Evolutionary conservation across 2,888 invertebrate genomes (phyloP).

Genomic region (Theretra japonica): DNA sequence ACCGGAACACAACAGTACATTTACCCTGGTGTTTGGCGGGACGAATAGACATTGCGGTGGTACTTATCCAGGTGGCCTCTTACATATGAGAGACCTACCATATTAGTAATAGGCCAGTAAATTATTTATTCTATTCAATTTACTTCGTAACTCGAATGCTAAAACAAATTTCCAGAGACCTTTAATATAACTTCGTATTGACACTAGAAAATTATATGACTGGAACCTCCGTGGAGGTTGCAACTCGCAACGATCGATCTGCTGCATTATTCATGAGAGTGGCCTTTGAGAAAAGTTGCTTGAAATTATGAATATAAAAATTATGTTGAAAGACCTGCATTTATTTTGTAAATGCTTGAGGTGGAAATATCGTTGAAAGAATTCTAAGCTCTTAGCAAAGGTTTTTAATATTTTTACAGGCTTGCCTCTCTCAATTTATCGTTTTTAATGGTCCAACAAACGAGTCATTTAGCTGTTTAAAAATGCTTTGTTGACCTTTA

Average conservation of each 20-base stretch:
- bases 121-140: not conserved
- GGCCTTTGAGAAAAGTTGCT: not conserved
- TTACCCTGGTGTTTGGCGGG: too few species aligned
- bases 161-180: not conserved
- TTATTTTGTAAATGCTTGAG: not conserved
- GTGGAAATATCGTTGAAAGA: not conserved
- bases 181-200: not conserved
- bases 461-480: too few species aligned
- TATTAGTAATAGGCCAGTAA: too few species aligned
- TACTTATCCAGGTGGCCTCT: too few species aligned
- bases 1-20: too few species aligned
- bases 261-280: constrained; percentile 6
- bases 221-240: not conserved
- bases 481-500: too few species aligned
- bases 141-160: not conserved
- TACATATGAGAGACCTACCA: too few species aligned
- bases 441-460: not conserved
- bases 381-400: not conserved
- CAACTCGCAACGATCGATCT: constrained; percentile 14
- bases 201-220: constrained; percentile 2
- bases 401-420: not conserved
- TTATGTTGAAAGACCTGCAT: not conserved
- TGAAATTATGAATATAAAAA: constrained; percentile 10
- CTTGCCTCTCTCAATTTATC: not conserved
- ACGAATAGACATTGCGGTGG: too few species aligned